Percentiles rank a stretch among this genome's conserved stretches.
Conservation (phyloP, 2,113 vertebrate genomes). For the Clarias gariepinus region DNA sequence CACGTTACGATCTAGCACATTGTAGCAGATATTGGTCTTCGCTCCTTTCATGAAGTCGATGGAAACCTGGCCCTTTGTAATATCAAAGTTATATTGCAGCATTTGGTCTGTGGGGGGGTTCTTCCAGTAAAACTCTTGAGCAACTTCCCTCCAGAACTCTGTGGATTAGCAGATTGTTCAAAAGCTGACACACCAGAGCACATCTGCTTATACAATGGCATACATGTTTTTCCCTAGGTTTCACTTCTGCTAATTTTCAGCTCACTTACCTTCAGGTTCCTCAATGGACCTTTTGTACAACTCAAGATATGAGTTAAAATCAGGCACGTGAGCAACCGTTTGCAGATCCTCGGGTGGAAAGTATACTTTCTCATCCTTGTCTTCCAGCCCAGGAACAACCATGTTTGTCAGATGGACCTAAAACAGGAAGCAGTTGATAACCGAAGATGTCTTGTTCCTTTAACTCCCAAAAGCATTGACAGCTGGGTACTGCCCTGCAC, state of each 20-base stretch:
- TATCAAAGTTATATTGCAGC: conserved; percentile 78
- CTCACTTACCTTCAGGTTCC: conserved; percentile 75
- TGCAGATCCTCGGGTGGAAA: conserved; percentile 65
- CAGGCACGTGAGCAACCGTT: conserved; percentile 73
- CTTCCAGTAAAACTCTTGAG: conserved; percentile 77
- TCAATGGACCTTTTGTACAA: conserved; percentile 76
- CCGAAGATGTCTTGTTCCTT: conserved; percentile 54
- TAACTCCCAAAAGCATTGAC: conserved; percentile 47
- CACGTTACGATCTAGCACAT: conserved; percentile 77
- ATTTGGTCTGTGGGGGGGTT: conserved; percentile 69
- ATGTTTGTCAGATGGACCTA: conserved; percentile 57
- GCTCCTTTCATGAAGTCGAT: conserved; percentile 80
- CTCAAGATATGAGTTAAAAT: conserved; percentile 70
- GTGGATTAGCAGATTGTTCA: conserved; percentile 19
- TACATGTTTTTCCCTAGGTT: background rate
- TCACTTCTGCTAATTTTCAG: background rate
- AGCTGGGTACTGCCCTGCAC: conserved; percentile 53
- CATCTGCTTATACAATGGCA: background rate
- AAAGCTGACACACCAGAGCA: background rate
- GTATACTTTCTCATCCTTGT: conserved; percentile 62
- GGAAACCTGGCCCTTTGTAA: conserved; percentile 73
- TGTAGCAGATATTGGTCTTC: conserved; percentile 82
- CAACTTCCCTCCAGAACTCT: conserved; percentile 79
- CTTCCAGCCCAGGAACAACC: conserved; percentile 67
- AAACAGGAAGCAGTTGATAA: conserved; percentile 50